Evolutionary conservation across 2,113 vertebrate genomes (phyloP).

Genomic region (Callaeas wilsoni): DNA sequence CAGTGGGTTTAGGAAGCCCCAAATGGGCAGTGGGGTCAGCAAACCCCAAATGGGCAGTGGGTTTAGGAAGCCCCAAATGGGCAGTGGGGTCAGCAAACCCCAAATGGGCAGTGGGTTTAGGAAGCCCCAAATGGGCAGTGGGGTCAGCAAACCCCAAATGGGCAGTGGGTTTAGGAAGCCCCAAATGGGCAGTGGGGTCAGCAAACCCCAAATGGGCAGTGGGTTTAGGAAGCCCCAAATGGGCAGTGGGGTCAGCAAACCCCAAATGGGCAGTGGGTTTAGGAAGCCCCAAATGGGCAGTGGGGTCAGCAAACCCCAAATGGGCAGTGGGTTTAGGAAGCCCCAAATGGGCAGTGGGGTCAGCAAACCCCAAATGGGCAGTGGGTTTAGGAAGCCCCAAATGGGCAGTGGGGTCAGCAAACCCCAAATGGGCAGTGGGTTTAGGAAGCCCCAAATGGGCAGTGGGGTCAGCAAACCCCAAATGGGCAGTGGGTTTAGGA

Average conservation of each 20-base stretch:
- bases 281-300: not conserved
- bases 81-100: too few relatives aligned
- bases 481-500: not conserved
- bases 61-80: too few relatives aligned
- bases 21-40: too few relatives aligned
- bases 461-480: not conserved
- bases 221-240: not conserved
- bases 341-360: not conserved
- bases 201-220: accelerated
- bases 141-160: not conserved
- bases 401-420: accelerated
- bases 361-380: not conserved
- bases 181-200: not conserved
- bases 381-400: accelerated
- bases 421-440: not conserved
- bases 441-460: not conserved
- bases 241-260: too few relatives aligned
- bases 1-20: too few relatives aligned
- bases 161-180: too few relatives aligned
- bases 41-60: too few relatives aligned
- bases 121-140: not conserved
- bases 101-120: too few relatives aligned
- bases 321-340: not conserved
- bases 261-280: too few relatives aligned
- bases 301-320: not conserved